Percentiles rank a stretch among this genome's conserved stretches.
Conservation (phyloP, 2,797 vertebrate genomes). For the Galaxias olidus region DNA sequence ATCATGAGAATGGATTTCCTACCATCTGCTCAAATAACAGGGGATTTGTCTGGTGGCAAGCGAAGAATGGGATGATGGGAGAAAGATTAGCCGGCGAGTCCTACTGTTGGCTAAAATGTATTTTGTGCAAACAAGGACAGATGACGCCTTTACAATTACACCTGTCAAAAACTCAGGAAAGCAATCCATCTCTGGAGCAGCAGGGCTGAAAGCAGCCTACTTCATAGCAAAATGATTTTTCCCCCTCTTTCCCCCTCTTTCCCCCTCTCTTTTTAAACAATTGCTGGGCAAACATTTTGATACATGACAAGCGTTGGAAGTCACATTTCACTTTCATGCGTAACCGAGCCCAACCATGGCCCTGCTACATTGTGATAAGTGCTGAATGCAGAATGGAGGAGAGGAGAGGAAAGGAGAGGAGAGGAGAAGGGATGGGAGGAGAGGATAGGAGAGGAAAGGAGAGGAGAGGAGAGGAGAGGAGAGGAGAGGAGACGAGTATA, state of each 20-base stretch:
- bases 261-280: constrained; percentile 80
- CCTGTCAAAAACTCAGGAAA: constrained; percentile 99
- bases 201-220: constrained; percentile 76
- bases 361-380: constrained; percentile 75
- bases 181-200: constrained; percentile 98
- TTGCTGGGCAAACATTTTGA: constrained; percentile 86
- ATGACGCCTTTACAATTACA: constrained; percentile 99
- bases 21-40: constrained; percentile 99
- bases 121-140: constrained; percentile 99
- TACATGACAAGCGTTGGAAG: constrained; percentile 85
- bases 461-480: constrained; percentile 27
- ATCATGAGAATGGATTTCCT: constrained; percentile 99
- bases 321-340: constrained; percentile 75
- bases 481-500: constrained; percentile 18
- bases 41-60: constrained; percentile 99
- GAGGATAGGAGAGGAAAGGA: constrained; percentile 11
- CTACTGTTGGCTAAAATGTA: constrained; percentile 97
- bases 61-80: constrained; percentile 99
- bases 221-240: constrained; percentile 95
- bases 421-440: not conserved
- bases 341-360: constrained; percentile 82
- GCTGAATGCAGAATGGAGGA: constrained; percentile 29
- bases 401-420: not conserved
- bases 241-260: constrained; percentile 34
- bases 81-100: constrained; percentile 98